Percentiles rank a stretch among this genome's conserved stretches.
phyloP scores from a whole-genome alignment of 1,140 invertebrate species.

The Bombus terrestris region DNA sequence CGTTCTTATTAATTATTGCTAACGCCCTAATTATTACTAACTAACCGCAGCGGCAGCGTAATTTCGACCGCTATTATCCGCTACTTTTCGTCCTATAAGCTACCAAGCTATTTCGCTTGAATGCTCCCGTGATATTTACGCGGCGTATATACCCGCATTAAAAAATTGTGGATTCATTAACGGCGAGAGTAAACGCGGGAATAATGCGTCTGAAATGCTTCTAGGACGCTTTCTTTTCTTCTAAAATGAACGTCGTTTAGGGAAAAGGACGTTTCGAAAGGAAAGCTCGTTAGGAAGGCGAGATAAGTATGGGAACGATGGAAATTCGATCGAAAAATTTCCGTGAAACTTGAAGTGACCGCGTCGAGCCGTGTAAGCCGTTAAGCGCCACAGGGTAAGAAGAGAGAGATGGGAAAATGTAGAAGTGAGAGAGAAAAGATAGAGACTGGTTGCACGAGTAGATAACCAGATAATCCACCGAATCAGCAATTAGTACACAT shows the following conservation, averaged over 20 bases:
- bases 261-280: neutral
- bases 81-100: constrained; percentile 32
- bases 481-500: constrained; percentile 70
- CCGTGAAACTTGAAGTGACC: constrained; percentile 1
- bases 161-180: constrained; percentile 27
- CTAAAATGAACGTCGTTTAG: neutral
- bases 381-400: constrained; percentile 7
- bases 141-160: neutral
- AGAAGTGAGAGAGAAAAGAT: neutral
- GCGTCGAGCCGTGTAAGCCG: constrained; percentile 21
- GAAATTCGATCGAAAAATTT: constrained; percentile 26
- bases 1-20: constrained; percentile 67
- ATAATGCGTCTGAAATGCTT: neutral
- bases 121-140: constrained; percentile 32
- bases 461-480: constrained; percentile 69
- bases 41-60: constrained; percentile 30
- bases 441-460: constrained; percentile 41
- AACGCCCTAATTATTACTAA: constrained; percentile 66
- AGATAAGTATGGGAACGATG: neutral
- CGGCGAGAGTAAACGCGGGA: neutral
- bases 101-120: neutral
- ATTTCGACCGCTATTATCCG: constrained; percentile 57
- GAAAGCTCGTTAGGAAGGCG: neutral
- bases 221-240: too few species aligned
- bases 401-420: neutral